phyloP scores from a whole-genome alignment of 1,140 invertebrate genomes.

The Sitophilus oryzae region DNA sequence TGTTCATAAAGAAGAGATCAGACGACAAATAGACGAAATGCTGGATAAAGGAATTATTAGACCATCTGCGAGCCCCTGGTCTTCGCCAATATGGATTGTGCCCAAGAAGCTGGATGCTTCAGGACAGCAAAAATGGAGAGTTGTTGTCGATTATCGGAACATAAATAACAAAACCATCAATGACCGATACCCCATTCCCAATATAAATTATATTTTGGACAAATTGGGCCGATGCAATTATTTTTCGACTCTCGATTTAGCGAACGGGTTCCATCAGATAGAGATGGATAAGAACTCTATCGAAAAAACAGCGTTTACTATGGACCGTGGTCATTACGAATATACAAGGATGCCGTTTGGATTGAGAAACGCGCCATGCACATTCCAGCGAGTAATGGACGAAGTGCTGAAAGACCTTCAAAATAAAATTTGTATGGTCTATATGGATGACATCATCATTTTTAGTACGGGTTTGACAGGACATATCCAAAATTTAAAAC shows the following conservation, averaged over 20 bases:
- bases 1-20: slow-evolving; percentile 35
- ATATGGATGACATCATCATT: too few species aligned
- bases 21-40: slow-evolving; percentile 33
- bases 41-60: slow-evolving; percentile 33
- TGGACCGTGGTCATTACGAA: slow-evolving; percentile 25
- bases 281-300: neutral
- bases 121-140: slow-evolving; percentile 37
- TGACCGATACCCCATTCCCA: slow-evolving; percentile 47
- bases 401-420: too few species aligned
- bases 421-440: too few species aligned
- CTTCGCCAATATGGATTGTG: slow-evolving; percentile 37
- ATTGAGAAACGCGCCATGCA: slow-evolving; percentile 37
- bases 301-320: slow-evolving; percentile 11
- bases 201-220: slow-evolving; percentile 44
- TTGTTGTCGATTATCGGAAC: slow-evolving; percentile 41
- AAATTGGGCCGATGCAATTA: slow-evolving; percentile 37
- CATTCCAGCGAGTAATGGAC: too few species aligned
- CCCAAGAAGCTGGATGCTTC: slow-evolving; percentile 27
- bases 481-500: too few species aligned
- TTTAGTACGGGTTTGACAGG: too few species aligned
- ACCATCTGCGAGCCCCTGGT: slow-evolving; percentile 40
- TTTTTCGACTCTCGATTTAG: slow-evolving; percentile 45
- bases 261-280: slow-evolving; percentile 48
- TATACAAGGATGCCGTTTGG: slow-evolving; percentile 44
- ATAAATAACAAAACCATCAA: slow-evolving; percentile 40